Conservation (phyloP, 2,888 invertebrate species). For the Rhagonycha fulva region DNA sequence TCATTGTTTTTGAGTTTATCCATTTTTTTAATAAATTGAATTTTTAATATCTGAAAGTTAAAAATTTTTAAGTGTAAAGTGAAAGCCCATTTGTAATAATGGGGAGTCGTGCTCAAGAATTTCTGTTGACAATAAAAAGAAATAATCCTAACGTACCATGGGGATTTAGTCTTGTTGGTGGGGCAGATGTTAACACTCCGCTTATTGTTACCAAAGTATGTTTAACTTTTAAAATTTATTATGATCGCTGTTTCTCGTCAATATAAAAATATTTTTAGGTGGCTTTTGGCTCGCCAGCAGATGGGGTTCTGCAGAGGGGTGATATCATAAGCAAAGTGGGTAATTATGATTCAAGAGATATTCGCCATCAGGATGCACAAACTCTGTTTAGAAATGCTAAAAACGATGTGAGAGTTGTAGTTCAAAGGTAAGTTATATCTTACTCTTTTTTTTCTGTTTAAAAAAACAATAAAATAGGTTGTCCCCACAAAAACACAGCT, state of each 20-base stretch:
- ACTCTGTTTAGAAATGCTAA: constrained; percentile 82
- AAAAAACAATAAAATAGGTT: constrained; percentile 6
- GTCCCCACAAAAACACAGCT: not conserved
- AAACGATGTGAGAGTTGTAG: constrained; percentile 77
- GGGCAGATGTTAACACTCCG: constrained; percentile 83
- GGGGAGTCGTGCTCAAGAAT: constrained; percentile 76
- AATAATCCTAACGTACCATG: constrained; percentile 74
- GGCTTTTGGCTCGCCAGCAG: constrained; percentile 82
- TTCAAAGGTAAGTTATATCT: constrained; percentile 70
- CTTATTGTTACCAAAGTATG: constrained; percentile 88
- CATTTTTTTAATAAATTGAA: not conserved
- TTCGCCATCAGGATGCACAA: constrained; percentile 91
- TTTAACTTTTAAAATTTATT: constrained; percentile 24
- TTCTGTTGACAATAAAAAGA: constrained; percentile 74
- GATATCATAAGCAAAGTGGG: constrained; percentile 90
- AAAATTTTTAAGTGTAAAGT: not conserved
- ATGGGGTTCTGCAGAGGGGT: constrained; percentile 82
- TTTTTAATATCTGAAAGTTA: not conserved
- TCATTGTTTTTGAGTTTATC: not conserved
- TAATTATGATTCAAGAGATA: constrained; percentile 84
- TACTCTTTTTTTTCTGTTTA: not conserved
- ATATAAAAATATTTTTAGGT: constrained; percentile 64
- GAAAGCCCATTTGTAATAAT: constrained; percentile 33
- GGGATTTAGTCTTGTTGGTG: constrained; percentile 88
- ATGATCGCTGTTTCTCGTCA: not conserved